Conservation (phyloP, 2,797 vertebrate genomes). For the Chaenodraco wilsoni region DNA sequence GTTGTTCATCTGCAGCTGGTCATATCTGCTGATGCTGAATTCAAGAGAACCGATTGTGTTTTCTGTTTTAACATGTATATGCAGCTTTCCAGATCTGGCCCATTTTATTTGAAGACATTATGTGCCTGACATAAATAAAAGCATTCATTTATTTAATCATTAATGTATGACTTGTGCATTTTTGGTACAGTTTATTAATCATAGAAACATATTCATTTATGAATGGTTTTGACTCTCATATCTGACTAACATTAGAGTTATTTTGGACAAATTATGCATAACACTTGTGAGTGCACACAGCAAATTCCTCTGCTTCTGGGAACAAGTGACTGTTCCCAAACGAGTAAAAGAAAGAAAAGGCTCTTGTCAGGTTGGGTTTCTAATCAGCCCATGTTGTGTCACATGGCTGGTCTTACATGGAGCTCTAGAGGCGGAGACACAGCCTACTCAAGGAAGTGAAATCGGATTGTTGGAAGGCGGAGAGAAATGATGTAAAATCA, state of each 20-base stretch:
- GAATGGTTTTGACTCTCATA: too few relatives aligned
- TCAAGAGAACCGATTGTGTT: background rate
- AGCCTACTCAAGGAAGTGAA: constrained; percentile 68
- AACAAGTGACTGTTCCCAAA: constrained; percentile 24
- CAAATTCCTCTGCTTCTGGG: constrained; percentile 6
- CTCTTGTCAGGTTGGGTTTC: constrained; percentile 53
- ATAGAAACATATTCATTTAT: background rate
- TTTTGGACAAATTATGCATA: background rate
- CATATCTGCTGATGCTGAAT: background rate
- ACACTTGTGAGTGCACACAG: background rate
- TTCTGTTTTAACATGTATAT: background rate
- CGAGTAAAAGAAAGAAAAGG: constrained; percentile 41
- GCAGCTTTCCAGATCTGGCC: background rate
- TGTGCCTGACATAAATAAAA: background rate
- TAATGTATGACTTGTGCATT: background rate
- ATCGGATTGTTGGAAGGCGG: constrained; percentile 81
- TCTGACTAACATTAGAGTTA: background rate
- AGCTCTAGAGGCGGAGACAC: constrained; percentile 64
- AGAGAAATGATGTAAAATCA: constrained; percentile 84
- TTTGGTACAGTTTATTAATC: background rate
- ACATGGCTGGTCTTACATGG: constrained; percentile 75
- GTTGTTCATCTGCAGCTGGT: background rate
- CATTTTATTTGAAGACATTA: background rate
- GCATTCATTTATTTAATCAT: background rate
- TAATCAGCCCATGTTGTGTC: constrained; percentile 72